Conservation (phyloP, 2,888 invertebrate genomes). For the Stenolophus ochropezus region DNA sequence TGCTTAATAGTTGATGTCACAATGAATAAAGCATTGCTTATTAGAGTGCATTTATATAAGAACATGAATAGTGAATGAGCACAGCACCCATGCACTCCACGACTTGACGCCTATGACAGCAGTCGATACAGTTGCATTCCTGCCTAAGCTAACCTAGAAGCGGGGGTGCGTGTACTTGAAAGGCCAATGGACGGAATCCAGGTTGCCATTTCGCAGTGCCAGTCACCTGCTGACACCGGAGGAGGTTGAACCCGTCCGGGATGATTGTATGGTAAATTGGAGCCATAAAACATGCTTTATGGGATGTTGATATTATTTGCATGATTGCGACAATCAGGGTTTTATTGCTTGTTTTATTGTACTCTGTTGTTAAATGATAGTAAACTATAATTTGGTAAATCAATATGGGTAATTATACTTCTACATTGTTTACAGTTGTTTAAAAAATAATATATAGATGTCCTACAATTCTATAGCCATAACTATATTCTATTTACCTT, state of each 20-base stretch:
- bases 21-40: too few species aligned
- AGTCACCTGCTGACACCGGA: slow-evolving; percentile 45
- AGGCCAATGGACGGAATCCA: slow-evolving; percentile 48
- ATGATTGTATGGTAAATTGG: not conserved
- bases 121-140: too few species aligned
- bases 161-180: slow-evolving; percentile 42
- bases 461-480: too few species aligned
- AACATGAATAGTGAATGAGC: too few species aligned
- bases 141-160: not conserved
- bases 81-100: not conserved
- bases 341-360: not conserved
- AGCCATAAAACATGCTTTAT: not conserved
- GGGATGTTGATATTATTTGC: not conserved
- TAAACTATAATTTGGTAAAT: not conserved
- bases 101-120: slow-evolving; percentile 24
- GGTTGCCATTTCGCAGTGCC: slow-evolving; percentile 55
- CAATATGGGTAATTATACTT: not conserved
- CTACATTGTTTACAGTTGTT: too few species aligned
- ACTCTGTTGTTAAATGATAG: not conserved
- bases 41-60: too few species aligned
- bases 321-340: not conserved
- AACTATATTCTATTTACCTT: too few species aligned
- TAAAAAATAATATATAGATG: too few species aligned
- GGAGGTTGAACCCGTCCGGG: slow-evolving; percentile 8
- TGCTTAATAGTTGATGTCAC: too few species aligned